Evolutionary conservation across 2,888 invertebrate species (phyloP).

Genomic region (Orchesellides sinensis): DNA sequence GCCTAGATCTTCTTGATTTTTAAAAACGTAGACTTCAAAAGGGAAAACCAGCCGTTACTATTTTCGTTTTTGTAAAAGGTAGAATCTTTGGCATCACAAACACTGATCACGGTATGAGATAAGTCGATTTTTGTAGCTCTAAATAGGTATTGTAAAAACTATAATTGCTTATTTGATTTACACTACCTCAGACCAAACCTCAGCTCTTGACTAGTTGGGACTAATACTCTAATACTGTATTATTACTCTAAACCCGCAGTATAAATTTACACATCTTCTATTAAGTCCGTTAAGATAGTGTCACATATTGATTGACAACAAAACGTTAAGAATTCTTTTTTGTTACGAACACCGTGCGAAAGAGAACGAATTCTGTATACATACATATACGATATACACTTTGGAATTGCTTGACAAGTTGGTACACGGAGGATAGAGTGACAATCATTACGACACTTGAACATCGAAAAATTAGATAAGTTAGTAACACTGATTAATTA

Average conservation of each 20-base stretch:
- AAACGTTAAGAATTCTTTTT: no score
- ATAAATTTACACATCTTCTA: no score
- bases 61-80: conserved; percentile 2
- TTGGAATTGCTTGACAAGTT: neutral
- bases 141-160: no score
- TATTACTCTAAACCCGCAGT: no score
- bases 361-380: neutral
- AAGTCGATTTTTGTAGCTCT: no score
- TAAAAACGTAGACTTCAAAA: no score
- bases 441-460: neutral
- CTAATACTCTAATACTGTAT: neutral
- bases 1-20: no score
- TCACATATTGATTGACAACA: no score
- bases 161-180: neutral
- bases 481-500: neutral
- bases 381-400: neutral
- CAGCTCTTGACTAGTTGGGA: neutral
- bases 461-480: no score
- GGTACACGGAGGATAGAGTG: neutral
- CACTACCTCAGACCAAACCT: no score
- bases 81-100: conserved; percentile 53
- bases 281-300: no score
- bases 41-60: neutral
- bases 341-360: neutral
- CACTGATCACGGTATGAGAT: conserved; percentile 37